Evolutionary conservation across 2,888 invertebrate species (phyloP).

Genomic region (Tortrix viridana): DNA sequence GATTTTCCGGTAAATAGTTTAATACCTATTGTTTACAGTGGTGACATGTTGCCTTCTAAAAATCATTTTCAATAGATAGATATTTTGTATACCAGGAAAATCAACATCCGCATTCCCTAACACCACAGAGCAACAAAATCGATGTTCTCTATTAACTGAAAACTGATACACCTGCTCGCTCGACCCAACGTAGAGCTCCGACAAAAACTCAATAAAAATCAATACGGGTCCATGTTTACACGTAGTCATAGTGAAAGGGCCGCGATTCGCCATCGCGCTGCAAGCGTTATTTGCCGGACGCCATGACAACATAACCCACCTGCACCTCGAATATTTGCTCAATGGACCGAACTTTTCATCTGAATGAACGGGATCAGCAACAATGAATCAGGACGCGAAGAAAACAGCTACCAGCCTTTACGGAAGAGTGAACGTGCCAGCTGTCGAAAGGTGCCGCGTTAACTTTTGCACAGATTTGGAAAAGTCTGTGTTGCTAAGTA

Average conservation of each 20-base stretch:
- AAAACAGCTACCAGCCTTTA: conserved; percentile 71
- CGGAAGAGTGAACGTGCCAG: conserved; percentile 70
- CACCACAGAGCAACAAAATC: too few relatives aligned
- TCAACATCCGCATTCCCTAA: too few relatives aligned
- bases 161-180: conserved; percentile 8
- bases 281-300: conserved; percentile 57
- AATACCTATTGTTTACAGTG: too few relatives aligned
- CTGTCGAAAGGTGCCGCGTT: conserved; percentile 80
- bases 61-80: background rate
- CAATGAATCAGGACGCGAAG: conserved; percentile 67
- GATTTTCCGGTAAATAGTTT: too few relatives aligned
- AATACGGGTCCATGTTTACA: conserved; percentile 64
- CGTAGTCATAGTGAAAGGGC: conserved; percentile 70
- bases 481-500: conserved; percentile 93
- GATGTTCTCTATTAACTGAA: conserved; percentile 7
- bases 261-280: conserved; percentile 62
- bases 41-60: too few relatives aligned
- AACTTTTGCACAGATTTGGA: conserved; percentile 91
- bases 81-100: too few relatives aligned
- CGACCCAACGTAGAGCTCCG: conserved; percentile 21
- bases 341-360: conserved; percentile 49
- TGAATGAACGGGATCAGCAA: conserved; percentile 40
- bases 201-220: conserved; percentile 62
- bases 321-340: conserved; percentile 59
- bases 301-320: conserved; percentile 64